These are phyloP conservation scores for Epirrhoe alternata DNA, from an alignment of 2,888 invertebrate genomes.

Conservation along the genomic window DNA sequence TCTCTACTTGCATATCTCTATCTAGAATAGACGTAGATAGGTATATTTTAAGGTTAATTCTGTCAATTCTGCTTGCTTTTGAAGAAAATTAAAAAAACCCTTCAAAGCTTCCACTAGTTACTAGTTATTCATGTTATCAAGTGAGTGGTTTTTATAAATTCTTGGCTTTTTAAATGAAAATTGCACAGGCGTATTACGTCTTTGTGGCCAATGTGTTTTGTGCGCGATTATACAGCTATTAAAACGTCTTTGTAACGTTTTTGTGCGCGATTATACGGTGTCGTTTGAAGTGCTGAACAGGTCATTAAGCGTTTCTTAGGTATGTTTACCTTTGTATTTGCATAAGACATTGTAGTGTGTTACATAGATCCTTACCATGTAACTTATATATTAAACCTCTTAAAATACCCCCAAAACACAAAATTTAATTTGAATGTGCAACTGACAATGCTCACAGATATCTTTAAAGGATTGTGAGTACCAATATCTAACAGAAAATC, in stretches of 20 bases:
- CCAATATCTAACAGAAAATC: too few relatives aligned
- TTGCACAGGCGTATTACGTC: conserved; percentile 54
- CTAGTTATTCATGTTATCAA: conserved; percentile 53
- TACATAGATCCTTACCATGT: too few relatives aligned
- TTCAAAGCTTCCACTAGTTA: conserved; percentile 45
- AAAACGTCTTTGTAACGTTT: conserved; percentile 53
- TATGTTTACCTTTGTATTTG: conserved; percentile 24
- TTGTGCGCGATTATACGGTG: conserved; percentile 24
- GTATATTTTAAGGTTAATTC: not conserved
- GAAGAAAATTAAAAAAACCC: conserved; percentile 26
- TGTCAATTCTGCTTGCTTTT: conserved; percentile 8
- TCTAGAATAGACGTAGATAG: not conserved
- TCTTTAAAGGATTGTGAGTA: too few relatives aligned
- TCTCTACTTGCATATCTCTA: too few relatives aligned
- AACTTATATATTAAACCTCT: too few relatives aligned
- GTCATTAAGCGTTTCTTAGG: conserved; percentile 22
- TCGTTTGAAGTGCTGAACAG: conserved; percentile 29
- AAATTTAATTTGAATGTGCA: too few relatives aligned
- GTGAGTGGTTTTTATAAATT: conserved; percentile 45
- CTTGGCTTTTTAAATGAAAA: conserved; percentile 47
- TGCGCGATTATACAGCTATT: conserved; percentile 37
- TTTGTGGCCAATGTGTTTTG: conserved; percentile 48
- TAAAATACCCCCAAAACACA: too few relatives aligned
- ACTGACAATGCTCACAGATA: too few relatives aligned
- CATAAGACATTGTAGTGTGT: not conserved